Conservation (phyloP, 2,113 vertebrate genomes). For the Nycticebus coucang region DNA sequence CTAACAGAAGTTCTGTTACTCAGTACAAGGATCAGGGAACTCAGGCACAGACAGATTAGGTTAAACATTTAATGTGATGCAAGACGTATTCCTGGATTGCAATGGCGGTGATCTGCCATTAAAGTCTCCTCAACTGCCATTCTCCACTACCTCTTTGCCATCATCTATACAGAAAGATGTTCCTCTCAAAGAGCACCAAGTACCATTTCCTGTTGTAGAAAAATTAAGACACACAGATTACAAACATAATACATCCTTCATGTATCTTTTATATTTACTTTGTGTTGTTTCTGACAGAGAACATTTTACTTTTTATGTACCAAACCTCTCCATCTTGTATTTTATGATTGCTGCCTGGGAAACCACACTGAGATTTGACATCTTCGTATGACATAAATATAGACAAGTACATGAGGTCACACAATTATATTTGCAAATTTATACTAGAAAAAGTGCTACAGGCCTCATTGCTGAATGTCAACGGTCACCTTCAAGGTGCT, state of each 20-base stretch:
- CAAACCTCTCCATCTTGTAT: not conserved
- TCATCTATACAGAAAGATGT: not conserved
- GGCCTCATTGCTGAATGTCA: too few relatives aligned
- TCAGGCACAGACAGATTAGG: not conserved
- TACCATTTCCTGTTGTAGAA: not conserved
- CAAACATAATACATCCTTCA: not conserved
- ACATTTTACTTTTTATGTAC: not conserved
- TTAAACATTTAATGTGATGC: not conserved
- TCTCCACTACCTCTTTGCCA: not conserved
- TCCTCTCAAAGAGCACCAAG: not conserved
- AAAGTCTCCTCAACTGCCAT: not conserved
- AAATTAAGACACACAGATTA: not conserved
- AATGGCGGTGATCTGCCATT: not conserved
- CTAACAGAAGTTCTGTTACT: not conserved
- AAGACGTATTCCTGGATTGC: not conserved
- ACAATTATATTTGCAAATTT: too few relatives aligned
- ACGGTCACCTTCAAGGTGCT: too few relatives aligned
- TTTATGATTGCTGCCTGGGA: not conserved
- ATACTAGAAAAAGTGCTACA: too few relatives aligned
- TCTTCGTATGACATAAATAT: not conserved
- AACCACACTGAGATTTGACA: not conserved
- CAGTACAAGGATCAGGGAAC: not conserved
- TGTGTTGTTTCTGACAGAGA: not conserved
- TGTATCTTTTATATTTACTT: conserved; percentile 17
- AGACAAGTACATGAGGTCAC: not conserved